Base-by-base conservation (phyloP, 2,888 invertebrate species). In the Metalampra italica region DNA sequence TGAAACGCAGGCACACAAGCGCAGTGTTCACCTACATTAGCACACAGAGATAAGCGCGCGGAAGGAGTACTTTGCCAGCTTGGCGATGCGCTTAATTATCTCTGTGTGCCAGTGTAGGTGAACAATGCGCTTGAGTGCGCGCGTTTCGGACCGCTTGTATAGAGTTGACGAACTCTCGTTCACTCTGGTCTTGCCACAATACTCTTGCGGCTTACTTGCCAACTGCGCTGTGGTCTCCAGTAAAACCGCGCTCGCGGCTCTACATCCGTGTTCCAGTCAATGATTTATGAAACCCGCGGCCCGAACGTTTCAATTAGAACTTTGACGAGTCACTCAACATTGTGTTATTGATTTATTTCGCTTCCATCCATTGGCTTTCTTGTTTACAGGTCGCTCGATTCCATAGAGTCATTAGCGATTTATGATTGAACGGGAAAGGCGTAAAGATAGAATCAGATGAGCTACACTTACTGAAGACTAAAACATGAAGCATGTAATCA, bases 271-370 rank as follows among this genome's bases (percentile, higher is more conserved):
- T 62, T 45, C 42, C 45, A 49, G 54, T 53, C 52, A 60, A 73
- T 78, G 79, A 79, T 79, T 79, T 79, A 79, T 79, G 75, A 66
- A 62, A 55, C 50, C 59, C 64, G 53, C 64, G 59, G 60, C 64
- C 49, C 66, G 55, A 75, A 77, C 75, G 68, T 77, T 79, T 79
- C 79, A 79, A 78, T 79, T 79, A 79, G 66, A 68, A 72, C 59
- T 77, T 75, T 76, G 79, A 79, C 77, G 71, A 78, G 74, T 77
- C 76, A 76, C 74, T 78, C 69, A 55, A 52, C 57, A 53, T 57
- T 50, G 53, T 52, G 52, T 56, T 68, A 73, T 75, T 68, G 74
- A 73, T 75, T 71, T 71, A 66, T 68, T 59, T 63, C 51, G 29
- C 39, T 5, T 15, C 39, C 8, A 39, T 8, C 34, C 39, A n/a